A percentile compares a stretch with the other conserved stretches of the same genome.
These are phyloP conservation scores for Bombus huntii DNA, from an alignment of 1,140 invertebrate species.

Conservation along the genomic window DNA sequence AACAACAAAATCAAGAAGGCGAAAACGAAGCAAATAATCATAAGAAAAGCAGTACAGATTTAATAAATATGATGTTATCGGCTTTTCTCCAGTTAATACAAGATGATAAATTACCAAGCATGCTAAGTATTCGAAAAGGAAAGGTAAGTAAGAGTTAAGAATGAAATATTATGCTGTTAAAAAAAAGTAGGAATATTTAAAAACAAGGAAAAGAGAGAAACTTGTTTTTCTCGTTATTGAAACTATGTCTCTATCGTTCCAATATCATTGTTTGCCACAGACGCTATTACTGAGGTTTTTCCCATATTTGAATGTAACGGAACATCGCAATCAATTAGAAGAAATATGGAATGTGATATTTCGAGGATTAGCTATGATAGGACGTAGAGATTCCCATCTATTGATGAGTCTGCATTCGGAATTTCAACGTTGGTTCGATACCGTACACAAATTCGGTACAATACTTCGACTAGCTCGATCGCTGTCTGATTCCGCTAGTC, in stretches of 20 bases:
- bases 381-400: constrained; percentile 82
- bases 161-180: background rate
- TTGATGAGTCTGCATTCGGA: constrained; percentile 82
- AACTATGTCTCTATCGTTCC: background rate
- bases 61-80: constrained; percentile 77
- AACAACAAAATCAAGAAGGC: constrained; percentile 82
- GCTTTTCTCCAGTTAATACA: constrained; percentile 81
- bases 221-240: too few relatives aligned
- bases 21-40: constrained; percentile 83
- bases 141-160: constrained; percentile 82
- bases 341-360: constrained; percentile 83
- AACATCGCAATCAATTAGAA: constrained; percentile 79
- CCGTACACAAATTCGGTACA: constrained; percentile 61
- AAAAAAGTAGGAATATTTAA: too few relatives aligned
- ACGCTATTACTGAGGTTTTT: constrained; percentile 84
- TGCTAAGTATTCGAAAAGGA: constrained; percentile 89
- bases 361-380: constrained; percentile 81
- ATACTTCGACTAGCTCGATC: constrained; percentile 71
- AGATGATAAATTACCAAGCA: constrained; percentile 86
- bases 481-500: constrained; percentile 73
- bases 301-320: constrained; percentile 81
- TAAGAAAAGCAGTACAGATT: constrained; percentile 85
- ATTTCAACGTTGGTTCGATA: constrained; percentile 82
- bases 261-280: constrained; percentile 70
- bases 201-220: background rate